Evolutionary conservation across 1,140 invertebrate species (phyloP).

Genomic region (Megalonaias nervosa): DNA sequence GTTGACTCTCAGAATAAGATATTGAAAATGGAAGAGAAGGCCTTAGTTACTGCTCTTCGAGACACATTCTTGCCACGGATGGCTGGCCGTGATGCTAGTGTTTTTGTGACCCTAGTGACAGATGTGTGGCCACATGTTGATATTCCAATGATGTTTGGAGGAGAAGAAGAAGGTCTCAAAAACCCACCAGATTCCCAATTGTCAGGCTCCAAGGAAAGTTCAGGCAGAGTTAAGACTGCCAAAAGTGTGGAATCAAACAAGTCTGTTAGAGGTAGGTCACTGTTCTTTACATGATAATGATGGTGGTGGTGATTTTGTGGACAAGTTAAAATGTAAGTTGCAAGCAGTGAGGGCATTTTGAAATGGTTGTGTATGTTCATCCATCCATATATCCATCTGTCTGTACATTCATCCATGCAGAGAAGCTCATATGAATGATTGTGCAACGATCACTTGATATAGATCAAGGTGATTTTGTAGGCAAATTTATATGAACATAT

Average conservation of each 20-base stretch:
- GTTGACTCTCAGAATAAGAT: conserved; percentile 30
- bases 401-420: too few species aligned
- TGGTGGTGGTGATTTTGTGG: too few species aligned
- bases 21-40: conserved; percentile 55
- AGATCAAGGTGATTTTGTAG: too few species aligned
- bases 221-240: conserved; percentile 43
- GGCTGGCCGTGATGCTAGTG: conserved; percentile 58
- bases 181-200: conserved; percentile 45
- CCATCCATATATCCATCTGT: too few species aligned
- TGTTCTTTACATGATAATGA: neutral
- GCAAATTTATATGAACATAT: too few species aligned
- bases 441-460: too few species aligned
- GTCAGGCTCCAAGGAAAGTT: conserved; percentile 33
- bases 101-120: conserved; percentile 59
- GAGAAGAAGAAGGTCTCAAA: conserved; percentile 42
- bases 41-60: conserved; percentile 61
- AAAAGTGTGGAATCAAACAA: conserved; percentile 53
- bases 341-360: too few species aligned
- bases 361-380: too few species aligned
- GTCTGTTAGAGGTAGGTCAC: conserved; percentile 57
- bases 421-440: too few species aligned
- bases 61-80: conserved; percentile 66
- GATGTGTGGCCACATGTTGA: conserved; percentile 66
- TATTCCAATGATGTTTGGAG: conserved; percentile 60
- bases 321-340: too few species aligned